Evolutionary conservation across 2,797 vertebrate genomes (phyloP), one percentile per base, ranked within the genome.

Genomic region (Erethizon dorsatum): DNA sequence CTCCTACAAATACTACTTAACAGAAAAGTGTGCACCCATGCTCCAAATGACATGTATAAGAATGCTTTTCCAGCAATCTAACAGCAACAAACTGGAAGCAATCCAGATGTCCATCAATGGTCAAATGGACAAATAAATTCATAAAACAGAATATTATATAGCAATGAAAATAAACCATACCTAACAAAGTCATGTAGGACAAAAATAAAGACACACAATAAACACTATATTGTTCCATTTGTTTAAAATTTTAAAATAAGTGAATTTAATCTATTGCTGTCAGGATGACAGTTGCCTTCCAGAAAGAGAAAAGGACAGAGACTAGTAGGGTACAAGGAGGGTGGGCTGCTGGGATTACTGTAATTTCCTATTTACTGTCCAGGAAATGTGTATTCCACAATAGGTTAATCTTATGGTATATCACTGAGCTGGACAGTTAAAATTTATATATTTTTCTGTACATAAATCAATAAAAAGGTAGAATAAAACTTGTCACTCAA

Each of bases 241-340:
- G 79, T 31, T 88, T 92, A 87, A 90, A 91, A 84, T 92, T 82
- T 56, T 84, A 63, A 90, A 93, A 22, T 95, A 56, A 87, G 47
- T 79, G 47, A 83, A 85, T 94, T 71, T 69, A 85, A 71, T 52
- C 52, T 83, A 37, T 37, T 83, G 77, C 73, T 56, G 15, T 93
- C 50, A 83, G 50, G 9, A 59, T 3, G 31, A 41, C 26, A 8
- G 31, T 31, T 75, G 56, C 20, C 37, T 57, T 14, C 57, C 33
- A 79, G 59, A 33, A 94, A 0, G 26, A 85, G 6, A 92, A 11
- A 45, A 6, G 41, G 37, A 78, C 5, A 84, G 9, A 54, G 26
- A 84, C 56, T 17, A 73, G 4, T 18, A 80, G 11, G 33, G 28
- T 8, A 84, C n/a, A 77, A 77, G 9, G n/a, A 96, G 15, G 22